Conservation (phyloP, 2,797 vertebrate species). For the Florisuga fusca region DNA sequence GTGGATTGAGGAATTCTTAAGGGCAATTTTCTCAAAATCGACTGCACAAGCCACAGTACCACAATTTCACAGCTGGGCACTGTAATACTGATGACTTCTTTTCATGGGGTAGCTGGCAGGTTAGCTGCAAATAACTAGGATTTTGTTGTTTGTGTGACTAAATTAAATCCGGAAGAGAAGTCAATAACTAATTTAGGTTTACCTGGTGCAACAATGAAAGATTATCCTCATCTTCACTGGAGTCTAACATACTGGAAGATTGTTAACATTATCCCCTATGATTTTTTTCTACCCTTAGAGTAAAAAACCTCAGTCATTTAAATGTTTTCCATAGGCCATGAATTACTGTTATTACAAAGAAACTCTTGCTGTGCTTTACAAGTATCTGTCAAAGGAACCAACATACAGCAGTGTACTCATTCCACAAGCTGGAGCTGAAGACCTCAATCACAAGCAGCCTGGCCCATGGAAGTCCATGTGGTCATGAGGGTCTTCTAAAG, state of each 20-base stretch:
- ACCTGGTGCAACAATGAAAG: neutral
- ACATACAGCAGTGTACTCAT: neutral
- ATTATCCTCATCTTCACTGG: neutral
- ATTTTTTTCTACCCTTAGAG: neutral
- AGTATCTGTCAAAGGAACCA: neutral
- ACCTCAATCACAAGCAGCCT: neutral
- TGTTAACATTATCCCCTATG: neutral
- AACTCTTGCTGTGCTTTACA: neutral
- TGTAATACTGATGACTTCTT: neutral
- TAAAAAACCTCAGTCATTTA: neutral
- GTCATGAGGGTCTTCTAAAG: neutral
- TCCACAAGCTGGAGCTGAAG: neutral
- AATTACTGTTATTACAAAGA: neutral
- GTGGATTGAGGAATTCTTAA: neutral
- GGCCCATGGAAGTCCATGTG: neutral
- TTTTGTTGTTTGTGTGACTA: neutral
- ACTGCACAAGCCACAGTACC: neutral
- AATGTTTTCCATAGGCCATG: neutral
- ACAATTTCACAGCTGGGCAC: neutral
- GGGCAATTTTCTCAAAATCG: neutral
- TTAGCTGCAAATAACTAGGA: neutral
- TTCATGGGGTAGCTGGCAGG: neutral
- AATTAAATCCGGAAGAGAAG: neutral
- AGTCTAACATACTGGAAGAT: neutral
- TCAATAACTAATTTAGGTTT: no score